Evolutionary conservation across 2,113 vertebrate genomes (phyloP).

Genomic region (Limanda limanda): DNA sequence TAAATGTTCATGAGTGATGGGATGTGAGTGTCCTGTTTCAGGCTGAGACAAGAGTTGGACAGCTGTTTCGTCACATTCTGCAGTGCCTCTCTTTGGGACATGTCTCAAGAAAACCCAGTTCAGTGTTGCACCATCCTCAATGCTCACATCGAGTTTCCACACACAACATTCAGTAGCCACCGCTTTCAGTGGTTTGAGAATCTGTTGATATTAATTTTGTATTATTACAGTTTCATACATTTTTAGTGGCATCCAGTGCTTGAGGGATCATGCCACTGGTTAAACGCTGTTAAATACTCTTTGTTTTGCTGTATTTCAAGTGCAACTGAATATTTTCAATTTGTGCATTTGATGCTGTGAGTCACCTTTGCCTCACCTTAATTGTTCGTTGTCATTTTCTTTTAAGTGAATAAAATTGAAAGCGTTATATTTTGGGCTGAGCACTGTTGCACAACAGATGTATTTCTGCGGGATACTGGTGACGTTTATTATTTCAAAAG

Average conservation of each 20-base stretch:
- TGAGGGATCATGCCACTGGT: not conserved
- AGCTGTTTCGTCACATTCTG: constrained; percentile 22
- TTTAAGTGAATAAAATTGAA: constrained; percentile 6
- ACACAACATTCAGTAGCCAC: not conserved
- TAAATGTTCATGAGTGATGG: not conserved
- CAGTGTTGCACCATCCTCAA: not conserved
- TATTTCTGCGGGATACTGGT: not conserved
- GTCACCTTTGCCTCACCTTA: not conserved
- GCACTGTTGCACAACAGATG: not conserved
- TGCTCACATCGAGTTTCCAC: not conserved
- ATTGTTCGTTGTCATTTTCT: not conserved
- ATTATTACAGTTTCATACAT: not conserved
- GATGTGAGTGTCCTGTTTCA: not conserved
- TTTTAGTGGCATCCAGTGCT: not conserved
- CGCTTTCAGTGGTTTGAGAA: constrained; percentile 2
- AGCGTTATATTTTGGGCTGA: not conserved
- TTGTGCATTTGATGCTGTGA: not conserved
- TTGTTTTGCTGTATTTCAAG: not conserved
- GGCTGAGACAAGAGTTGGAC: not conserved
- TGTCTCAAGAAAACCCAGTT: not conserved
- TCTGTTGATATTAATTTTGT: constrained; percentile 6
- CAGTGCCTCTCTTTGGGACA: not conserved
- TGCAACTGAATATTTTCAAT: not conserved
- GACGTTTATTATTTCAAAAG: constrained; percentile 3
- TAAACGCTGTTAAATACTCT: not conserved